A percentile compares a stretch with the other conserved stretches of the same genome.
Evolutionary conservation across 1,140 invertebrate species (phyloP).

Genomic region (Leptinotarsa defecta): DNA sequence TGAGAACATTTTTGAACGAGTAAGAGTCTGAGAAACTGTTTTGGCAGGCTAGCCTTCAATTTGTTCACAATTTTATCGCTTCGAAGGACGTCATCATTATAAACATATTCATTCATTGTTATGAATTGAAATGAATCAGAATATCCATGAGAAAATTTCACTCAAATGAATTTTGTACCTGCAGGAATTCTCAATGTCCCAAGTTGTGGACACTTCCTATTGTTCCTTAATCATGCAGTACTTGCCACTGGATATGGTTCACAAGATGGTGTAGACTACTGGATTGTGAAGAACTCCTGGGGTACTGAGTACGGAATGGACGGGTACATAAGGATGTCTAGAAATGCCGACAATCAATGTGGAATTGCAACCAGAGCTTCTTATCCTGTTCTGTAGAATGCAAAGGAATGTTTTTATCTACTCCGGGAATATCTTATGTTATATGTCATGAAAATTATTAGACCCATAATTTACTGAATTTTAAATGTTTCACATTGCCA

Average conservation of each 20-base stretch:
- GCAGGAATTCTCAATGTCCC: neutral
- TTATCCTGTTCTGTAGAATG: constrained; percentile 31
- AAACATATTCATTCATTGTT: neutral
- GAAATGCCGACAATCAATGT: constrained; percentile 37
- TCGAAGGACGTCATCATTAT: neutral
- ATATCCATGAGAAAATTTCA: neutral
- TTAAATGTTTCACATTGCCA: too few species aligned
- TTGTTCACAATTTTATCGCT: constrained; percentile 69
- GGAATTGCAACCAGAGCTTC: constrained; percentile 37
- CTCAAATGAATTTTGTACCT: neutral
- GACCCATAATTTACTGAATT: too few species aligned
- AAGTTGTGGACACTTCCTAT: neutral
- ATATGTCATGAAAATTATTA: too few species aligned
- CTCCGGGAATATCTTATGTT: too few species aligned
- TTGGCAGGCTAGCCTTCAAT: constrained; percentile 57
- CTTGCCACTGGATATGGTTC: constrained; percentile 18
- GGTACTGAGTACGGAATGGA: constrained; percentile 30
- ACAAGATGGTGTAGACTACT: constrained; percentile 28
- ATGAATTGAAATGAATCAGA: neutral
- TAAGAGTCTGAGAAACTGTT: too few species aligned
- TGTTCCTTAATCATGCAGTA: constrained; percentile 15
- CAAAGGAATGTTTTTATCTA: neutral
- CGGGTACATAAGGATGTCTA: constrained; percentile 30
- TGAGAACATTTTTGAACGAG: too few species aligned
- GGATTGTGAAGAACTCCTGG: constrained; percentile 42